A percentile compares a stretch with the other conserved stretches of the same genome.
Evolutionary conservation across 1,140 invertebrate species (phyloP).

Genomic region (Bombus soroeensis): DNA sequence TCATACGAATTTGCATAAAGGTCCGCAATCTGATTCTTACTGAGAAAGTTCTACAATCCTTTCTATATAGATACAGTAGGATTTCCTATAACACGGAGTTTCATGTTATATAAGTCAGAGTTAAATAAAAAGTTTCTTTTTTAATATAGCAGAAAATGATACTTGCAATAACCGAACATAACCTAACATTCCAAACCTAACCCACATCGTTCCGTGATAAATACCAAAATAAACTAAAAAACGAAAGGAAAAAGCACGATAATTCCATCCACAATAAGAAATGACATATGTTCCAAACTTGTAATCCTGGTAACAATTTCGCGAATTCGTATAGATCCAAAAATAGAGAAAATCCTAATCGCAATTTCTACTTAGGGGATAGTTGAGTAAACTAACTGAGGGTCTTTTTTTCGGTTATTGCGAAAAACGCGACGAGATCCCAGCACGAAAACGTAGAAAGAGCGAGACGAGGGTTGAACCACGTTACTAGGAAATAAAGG

Average conservation of each 20-base stretch:
- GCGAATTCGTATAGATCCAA: neutral
- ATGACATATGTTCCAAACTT: conserved; percentile 55
- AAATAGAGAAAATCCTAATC: conserved; percentile 54
- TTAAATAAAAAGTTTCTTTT: too few relatives aligned
- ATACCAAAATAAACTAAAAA: neutral
- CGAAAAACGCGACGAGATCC: conserved; percentile 58
- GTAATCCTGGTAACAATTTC: conserved; percentile 53
- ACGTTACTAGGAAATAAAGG: conserved; percentile 56
- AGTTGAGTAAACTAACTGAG: neutral
- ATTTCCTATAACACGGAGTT: too few relatives aligned
- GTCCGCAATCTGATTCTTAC: too few relatives aligned
- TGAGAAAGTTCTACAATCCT: too few relatives aligned
- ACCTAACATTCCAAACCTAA: too few relatives aligned
- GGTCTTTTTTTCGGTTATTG: conserved; percentile 56
- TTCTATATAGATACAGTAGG: too few relatives aligned
- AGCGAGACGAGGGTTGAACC: conserved; percentile 42
- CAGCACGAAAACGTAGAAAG: neutral
- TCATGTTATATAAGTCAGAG: too few relatives aligned
- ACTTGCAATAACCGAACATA: too few relatives aligned
- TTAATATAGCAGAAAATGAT: too few relatives aligned
- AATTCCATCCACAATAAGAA: conserved; percentile 47
- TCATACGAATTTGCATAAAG: too few relatives aligned
- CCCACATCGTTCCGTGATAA: neutral
- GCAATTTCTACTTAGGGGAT: conserved; percentile 40
- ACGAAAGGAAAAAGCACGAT: neutral